Evolutionary conservation across 1,140 invertebrate species (phyloP), one percentile per base, ranked within the genome.

Genomic region (Macrosteles quadrilineatus): DNA sequence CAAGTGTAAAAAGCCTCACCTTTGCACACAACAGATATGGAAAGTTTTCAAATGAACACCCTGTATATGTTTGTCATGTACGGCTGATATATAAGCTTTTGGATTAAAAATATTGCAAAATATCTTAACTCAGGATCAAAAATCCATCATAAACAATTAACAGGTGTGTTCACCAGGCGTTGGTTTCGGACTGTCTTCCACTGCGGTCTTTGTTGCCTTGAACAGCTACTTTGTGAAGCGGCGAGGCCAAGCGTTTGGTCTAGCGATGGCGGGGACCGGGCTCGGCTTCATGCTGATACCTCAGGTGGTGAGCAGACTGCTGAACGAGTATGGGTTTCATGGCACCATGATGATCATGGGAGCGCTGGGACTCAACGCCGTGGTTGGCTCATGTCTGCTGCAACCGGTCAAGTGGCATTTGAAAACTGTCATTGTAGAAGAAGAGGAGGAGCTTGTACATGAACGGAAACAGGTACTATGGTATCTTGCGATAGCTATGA

Each of bases 221-320:
- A 76, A 75, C 29, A 69, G 88, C 73, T 92, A 89, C 76, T 92
- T 92, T 73, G 82, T 86, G 23, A 87, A 90, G 76, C 87, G 87
- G 75, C 85, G 89, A 17, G 90, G 90, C 3, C 90, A 91, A 78
- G 90, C 90, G 0, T 88, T 91, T 1, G 90, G 90, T 0, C 79
- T 90, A 21, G 90, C 90, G 0, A 87, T 91, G 84, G 90, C 89
- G 2, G 90, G 90, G 0, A 91, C 90, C 0, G 89, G 88, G 1
- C 81, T 91, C 66, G 90, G 89, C 0, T 86, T 91, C 80, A 87
- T 92, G 84, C 79, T 90, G 9, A 88, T 92, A 85, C 90, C 90
- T 0, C 87, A 88, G 70, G 76, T 92, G n/a, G 68, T 76, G 40
- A 75, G 73, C 31, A 63, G 65, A 29, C 47, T 75, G 32, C 75